Base-by-base conservation (phyloP, 1,140 invertebrate species). In the Drosophila fuyamai region DNA sequence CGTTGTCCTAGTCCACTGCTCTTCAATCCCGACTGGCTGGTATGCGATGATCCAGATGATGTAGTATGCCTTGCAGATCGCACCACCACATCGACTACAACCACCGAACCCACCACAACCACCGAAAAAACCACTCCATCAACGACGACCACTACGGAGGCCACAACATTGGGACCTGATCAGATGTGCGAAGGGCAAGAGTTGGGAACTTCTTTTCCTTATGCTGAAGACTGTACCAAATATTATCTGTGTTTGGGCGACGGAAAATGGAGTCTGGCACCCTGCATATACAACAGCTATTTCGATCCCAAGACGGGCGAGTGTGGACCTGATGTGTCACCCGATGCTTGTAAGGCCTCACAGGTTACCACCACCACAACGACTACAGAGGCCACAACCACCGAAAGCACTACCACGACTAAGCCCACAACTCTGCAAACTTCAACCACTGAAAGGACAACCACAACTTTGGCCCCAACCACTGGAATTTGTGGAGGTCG, bases 171-270 rank as follows among this genome's bases (percentile, higher is more conserved):
- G 29, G 74, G 79, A n/a, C 88, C 88, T 2, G 62, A 23, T 2
- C 40, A 91, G 14, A 41, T 85, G 4, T 91, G 88, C 48, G 43
- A 36, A 0, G 47, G 36, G 9, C 48, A 79, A 10, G 32, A 43
- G 0, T 0, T 50, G 1, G 83, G 75, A 0, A 14, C 48, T 4
- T 75, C 77, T 0, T 88, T 55, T 43, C 62, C 88, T 3, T 86
- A 88, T 29, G 62, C 65, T 1, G 18, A 67, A 27, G 60, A 91
- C n/a, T 91, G 88, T 47, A 35, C 44, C 0, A 23, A 74, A 40
- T 91, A 91, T 36, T 78, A 82, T 44, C 36, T 91, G 1, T 91
- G 89, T 14, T 53, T 71, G 41, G 80, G 75, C 14, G 54, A 72
- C 14, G 73, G 56, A 7, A 8, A 23, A 0, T 89, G 48, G 43